Percentiles rank a stretch among this genome's conserved stretches.
Conservation (phyloP, 2,797 vertebrate genomes). For the Ctenosaura bakeri region DNA sequence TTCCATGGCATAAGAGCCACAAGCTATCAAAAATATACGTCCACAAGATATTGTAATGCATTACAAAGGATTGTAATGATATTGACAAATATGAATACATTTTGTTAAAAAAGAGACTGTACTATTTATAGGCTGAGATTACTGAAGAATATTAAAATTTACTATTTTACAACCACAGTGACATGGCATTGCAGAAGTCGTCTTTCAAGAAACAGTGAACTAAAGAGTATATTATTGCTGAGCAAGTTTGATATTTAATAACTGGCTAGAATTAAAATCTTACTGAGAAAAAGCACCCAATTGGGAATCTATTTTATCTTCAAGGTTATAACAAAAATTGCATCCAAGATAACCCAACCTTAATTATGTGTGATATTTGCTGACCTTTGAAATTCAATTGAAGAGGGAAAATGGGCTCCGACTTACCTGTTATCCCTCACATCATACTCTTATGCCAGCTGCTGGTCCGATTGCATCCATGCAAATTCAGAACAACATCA, state of each 20-base stretch:
- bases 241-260: conserved; percentile 21
- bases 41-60: not conserved
- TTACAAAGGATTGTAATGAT: not conserved
- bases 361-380: conserved; percentile 50
- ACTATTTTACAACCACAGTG: conserved; percentile 31
- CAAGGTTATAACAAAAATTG: conserved; percentile 31
- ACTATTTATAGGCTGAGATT: conserved; percentile 22
- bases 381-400: conserved; percentile 44
- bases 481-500: conserved; percentile 32
- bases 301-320: conserved; percentile 21
- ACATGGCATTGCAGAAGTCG: not conserved
- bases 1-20: not conserved
- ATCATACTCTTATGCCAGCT: conserved; percentile 17
- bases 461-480: not conserved
- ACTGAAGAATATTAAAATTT: not conserved
- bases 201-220: conserved; percentile 7
- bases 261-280: conserved; percentile 5
- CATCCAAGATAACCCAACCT: conserved; percentile 47
- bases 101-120: not conserved
- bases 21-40: not conserved
- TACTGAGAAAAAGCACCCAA: conserved; percentile 15
- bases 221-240: not conserved
- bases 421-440: conserved; percentile 24
- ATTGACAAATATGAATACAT: conserved; percentile 1
- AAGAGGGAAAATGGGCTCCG: conserved; percentile 32